Conservation (phyloP, 2,113 vertebrate species). For the Prochilodus magdalenae region DNA sequence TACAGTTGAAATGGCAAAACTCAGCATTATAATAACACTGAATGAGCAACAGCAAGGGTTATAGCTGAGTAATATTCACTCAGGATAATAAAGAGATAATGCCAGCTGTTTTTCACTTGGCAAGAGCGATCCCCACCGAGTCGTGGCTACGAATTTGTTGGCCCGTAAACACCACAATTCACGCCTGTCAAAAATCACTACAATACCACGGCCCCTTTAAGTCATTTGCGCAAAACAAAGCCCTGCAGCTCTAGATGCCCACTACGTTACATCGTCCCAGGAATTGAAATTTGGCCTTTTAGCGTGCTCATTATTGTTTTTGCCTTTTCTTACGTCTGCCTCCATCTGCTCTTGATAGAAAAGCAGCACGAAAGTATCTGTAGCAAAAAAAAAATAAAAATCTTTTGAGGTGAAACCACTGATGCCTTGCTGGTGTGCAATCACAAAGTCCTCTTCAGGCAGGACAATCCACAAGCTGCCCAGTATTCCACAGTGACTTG, state of each 20-base stretch:
- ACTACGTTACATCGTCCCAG: too few species aligned
- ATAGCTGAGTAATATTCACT: conserved; percentile 25
- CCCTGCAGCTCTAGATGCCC: too few species aligned
- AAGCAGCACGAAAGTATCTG: conserved; percentile 43
- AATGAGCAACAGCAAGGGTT: not conserved
- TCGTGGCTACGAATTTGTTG: conserved; percentile 41
- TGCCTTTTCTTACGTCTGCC: conserved; percentile 4
- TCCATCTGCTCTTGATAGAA: conserved; percentile 59
- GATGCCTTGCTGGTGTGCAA: conserved; percentile 29
- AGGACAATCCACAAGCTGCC: conserved; percentile 46
- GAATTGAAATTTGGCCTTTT: conserved; percentile 47
- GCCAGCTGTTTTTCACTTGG: conserved; percentile 35
- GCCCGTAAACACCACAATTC: too few species aligned
- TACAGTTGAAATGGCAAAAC: conserved; percentile 1
- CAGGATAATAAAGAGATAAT: conserved; percentile 27
- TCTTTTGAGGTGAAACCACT: conserved; percentile 43
- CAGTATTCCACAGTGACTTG: conserved; percentile 43
- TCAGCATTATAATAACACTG: conserved; percentile 4
- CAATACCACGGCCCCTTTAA: too few species aligned
- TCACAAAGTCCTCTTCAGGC: conserved; percentile 32
- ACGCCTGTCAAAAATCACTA: too few species aligned
- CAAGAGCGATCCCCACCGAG: too few species aligned
- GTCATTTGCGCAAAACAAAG: too few species aligned
- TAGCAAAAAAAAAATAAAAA: not conserved
- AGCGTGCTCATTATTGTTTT: conserved; percentile 14